Conservation (phyloP, 2,797 vertebrate genomes). For the Oreortyx pictus region DNA sequence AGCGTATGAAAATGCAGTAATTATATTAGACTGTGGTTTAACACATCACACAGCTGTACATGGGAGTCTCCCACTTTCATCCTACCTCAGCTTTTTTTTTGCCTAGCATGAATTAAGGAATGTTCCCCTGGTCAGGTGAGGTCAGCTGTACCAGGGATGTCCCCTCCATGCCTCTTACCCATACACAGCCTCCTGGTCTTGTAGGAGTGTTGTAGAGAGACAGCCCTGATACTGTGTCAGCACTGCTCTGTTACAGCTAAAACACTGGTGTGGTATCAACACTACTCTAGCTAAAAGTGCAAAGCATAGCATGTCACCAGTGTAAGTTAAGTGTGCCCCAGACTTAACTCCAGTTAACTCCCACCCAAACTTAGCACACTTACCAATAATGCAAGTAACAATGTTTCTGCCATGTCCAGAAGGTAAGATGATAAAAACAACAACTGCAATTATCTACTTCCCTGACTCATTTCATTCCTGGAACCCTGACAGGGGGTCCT, state of each 20-base stretch:
- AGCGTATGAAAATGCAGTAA: neutral
- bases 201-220: neutral
- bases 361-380: neutral
- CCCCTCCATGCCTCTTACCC: neutral
- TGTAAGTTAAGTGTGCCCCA: neutral
- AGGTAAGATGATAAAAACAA: neutral
- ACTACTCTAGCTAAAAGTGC: neutral
- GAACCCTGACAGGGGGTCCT: neutral
- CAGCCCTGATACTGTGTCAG: neutral
- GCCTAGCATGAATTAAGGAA: neutral
- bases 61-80: neutral
- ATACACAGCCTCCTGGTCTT: neutral
- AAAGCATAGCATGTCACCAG: too few species aligned
- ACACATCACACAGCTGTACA: neutral
- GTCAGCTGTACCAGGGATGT: neutral
- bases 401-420: neutral
- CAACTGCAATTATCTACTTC: neutral
- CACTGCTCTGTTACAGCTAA: neutral
- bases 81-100: neutral
- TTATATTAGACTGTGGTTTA: neutral
- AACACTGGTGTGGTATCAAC: neutral
- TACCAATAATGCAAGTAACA: neutral
- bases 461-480: neutral
- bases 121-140: neutral
- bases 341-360: too few species aligned